Conservation (phyloP, 2,888 invertebrate species). For the Muschampia plurimacula region DNA sequence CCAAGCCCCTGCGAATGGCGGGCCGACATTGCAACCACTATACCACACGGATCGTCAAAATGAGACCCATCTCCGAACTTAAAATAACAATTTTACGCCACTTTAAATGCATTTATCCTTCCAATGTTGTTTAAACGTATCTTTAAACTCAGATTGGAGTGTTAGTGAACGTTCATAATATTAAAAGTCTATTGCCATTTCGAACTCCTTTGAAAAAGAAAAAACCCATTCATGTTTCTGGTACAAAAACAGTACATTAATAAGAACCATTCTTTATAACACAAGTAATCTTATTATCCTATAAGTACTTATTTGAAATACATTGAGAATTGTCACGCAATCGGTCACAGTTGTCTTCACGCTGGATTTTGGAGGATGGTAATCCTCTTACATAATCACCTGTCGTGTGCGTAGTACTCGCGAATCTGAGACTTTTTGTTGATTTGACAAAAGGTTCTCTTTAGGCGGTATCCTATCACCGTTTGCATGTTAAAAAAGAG, state of each 20-base stretch:
- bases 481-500: background rate
- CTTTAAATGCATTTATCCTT: no score
- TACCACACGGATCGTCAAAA: no score
- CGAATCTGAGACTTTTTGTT: conserved; percentile 11
- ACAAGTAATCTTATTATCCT: background rate
- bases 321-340: conserved; percentile 1
- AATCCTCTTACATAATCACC: conserved; percentile 6
- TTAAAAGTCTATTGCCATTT: no score
- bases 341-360: conserved; percentile 6
- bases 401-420: background rate
- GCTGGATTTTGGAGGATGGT: background rate
- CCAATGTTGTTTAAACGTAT: no score
- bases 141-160: no score
- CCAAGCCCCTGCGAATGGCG: no score
- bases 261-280: background rate
- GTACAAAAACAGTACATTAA: background rate
- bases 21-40: no score
- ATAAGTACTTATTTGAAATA: conserved; percentile 3
- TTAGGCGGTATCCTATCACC: background rate
- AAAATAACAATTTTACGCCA: no score
- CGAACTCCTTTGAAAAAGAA: no score
- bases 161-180: no score
- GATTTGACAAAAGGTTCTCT: conserved; percentile 10
- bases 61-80: no score
- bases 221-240: no score